Evolutionary conservation across 2,113 vertebrate species (phyloP), one percentile per base, ranked within the genome.

Genomic region (Trematomus loennbergii): DNA sequence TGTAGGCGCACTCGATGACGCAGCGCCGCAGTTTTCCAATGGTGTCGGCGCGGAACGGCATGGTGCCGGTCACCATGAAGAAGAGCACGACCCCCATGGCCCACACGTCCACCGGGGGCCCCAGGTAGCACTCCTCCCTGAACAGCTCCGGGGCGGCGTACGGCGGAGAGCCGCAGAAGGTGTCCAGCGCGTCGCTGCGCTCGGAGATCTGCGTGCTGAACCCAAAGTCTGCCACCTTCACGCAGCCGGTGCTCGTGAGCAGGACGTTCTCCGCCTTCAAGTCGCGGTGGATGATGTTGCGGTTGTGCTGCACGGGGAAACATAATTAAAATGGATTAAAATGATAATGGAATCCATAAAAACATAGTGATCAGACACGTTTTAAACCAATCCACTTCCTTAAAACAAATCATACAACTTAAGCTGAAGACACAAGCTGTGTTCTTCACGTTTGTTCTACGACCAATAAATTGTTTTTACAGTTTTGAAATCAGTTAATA

Each of bases 221-320:
- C 58, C 98, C 98, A 60, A 99, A 97, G 84, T 99, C 98, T 0
- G 97, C 98, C 78, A 99, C 97, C 80, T 99, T 99, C 60, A 99
- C 95, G 0, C 96, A 97, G 22, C 93, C 95, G 20, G 87, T 94
- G 63, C 87, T 94, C 74, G 96, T 89, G 11, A 96, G 97, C 78
- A 99, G 97, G 1, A 99, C 93, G 0, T 99, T 99, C 93, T 99
- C 98, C 0, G 98, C 98, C 85, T 99, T 99, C 93, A 99, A 88
- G 92, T 99, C 97, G 3, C 97, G 94, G 83, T 99, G 97, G 79
- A 99, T 96, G 68, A 99, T 96, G 82, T 96, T 96, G 73, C 93
- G 93, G 36, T 97, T 95, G 64, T 99, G 98, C 98, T 99, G 91
- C 73, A 82, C 25, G 88, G 55, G 0, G 17, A 67, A 90, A 53